These are phyloP conservation scores for Prunella strophiata DNA, from an alignment of 2,797 vertebrate genomes.

Conservation along the genomic window DNA sequence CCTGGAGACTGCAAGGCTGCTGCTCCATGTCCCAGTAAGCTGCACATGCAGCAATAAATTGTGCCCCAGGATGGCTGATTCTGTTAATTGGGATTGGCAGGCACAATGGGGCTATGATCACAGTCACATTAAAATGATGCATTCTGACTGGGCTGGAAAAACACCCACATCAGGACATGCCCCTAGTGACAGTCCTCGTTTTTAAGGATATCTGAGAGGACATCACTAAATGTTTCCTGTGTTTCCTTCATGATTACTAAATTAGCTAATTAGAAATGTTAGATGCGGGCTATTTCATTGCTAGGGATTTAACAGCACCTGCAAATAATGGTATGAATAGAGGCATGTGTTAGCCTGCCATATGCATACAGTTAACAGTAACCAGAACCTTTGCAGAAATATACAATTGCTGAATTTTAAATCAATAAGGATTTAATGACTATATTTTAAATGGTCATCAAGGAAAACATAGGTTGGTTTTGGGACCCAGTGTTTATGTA, in stretches of 20 bases:
- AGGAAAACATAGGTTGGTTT: background rate
- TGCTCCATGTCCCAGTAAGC: background rate
- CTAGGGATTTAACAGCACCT: conserved; percentile 4
- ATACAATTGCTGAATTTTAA: conserved; percentile 9
- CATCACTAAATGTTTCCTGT: conserved; percentile 16
- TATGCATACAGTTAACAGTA: background rate
- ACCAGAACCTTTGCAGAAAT: background rate
- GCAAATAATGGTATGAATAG: conserved; percentile 10
- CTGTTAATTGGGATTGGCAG: conserved; percentile 31
- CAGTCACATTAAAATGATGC: conserved; percentile 31
- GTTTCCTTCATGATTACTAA: conserved; percentile 43
- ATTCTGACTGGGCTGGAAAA: conserved; percentile 49
- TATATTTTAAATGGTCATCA: background rate
- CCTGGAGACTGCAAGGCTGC: background rate
- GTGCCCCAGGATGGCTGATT: background rate
- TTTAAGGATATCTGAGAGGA: conserved; percentile 42
- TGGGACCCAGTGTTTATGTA: background rate
- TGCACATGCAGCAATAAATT: conserved; percentile 39
- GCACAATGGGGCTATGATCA: background rate
- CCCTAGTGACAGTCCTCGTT: conserved; percentile 15
- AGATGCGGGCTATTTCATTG: conserved; percentile 30
- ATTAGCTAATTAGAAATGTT: conserved; percentile 50
- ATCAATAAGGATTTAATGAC: background rate
- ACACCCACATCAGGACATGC: conserved; percentile 14
- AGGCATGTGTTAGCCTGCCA: background rate